Evolutionary conservation across 2,797 vertebrate genomes (phyloP).

Genomic region (Bovichtus variegatus): DNA sequence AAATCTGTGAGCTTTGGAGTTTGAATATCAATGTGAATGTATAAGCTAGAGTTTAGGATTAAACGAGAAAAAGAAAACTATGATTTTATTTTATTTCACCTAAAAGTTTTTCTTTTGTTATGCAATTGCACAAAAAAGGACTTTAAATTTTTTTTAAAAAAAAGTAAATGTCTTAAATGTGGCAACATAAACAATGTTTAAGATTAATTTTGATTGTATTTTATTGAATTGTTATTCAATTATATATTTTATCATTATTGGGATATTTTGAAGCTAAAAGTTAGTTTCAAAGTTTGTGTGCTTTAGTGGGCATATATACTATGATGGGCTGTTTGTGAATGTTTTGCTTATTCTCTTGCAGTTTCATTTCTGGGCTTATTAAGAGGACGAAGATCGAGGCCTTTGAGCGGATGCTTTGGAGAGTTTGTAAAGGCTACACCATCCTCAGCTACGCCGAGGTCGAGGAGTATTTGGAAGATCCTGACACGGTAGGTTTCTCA

Average conservation of each 20-base stretch:
- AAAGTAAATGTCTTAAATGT: neutral
- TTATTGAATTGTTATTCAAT: neutral
- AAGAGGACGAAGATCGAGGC: slow-evolving; percentile 92
- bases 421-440: slow-evolving; percentile 96
- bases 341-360: slow-evolving; percentile 57
- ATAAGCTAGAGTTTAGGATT: neutral
- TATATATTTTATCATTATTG: neutral
- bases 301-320: too few relatives aligned
- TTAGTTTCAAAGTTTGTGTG: neutral
- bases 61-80: neutral
- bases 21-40: neutral
- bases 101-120: neutral
- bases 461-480: slow-evolving; percentile 90
- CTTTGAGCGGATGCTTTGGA: slow-evolving; percentile 97
- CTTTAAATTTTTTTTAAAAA: neutral
- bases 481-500: slow-evolving; percentile 87
- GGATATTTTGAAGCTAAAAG: neutral
- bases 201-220: neutral
- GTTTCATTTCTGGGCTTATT: slow-evolving; percentile 95
- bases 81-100: neutral
- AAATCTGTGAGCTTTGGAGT: neutral
- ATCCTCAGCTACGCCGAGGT: slow-evolving; percentile 94
- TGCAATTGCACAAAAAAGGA: neutral
- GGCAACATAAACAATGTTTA: neutral
- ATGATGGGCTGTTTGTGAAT: neutral